Conservation (phyloP, 2,113 vertebrate genomes). For the Phycodurus eques region DNA sequence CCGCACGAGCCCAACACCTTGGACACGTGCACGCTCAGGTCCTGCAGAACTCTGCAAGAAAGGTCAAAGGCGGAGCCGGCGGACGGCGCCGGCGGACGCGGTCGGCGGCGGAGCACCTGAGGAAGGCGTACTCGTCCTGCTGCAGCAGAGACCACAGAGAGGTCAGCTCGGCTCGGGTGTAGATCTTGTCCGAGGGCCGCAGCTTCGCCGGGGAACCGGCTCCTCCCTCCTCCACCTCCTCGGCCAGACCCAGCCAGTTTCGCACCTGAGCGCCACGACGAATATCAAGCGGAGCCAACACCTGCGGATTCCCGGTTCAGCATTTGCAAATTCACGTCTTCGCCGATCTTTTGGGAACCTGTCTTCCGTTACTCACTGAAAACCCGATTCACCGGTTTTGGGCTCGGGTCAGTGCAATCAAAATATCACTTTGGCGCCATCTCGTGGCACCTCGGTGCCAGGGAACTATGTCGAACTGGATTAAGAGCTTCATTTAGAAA, state of each 20-base stretch:
- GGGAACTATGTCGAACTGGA: too few relatives aligned
- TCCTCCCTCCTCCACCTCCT: conserved; percentile 30
- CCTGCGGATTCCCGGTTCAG: too few relatives aligned
- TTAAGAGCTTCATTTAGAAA: too few relatives aligned
- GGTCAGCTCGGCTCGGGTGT: conserved; percentile 80
- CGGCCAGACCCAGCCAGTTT: conserved; percentile 80
- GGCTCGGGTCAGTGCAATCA: too few relatives aligned
- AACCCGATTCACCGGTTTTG: too few relatives aligned
- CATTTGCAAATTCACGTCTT: too few relatives aligned
- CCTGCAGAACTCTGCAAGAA: conserved; percentile 77
- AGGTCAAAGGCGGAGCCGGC: background rate
- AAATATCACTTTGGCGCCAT: too few relatives aligned
- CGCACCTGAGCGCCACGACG: conserved; percentile 56
- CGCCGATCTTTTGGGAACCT: too few relatives aligned
- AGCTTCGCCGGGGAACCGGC: conserved; percentile 70
- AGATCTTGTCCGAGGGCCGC: conserved; percentile 64
- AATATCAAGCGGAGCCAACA: background rate
- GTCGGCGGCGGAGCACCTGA: conserved; percentile 60
- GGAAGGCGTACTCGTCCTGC: conserved; percentile 92
- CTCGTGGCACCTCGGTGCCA: too few relatives aligned
- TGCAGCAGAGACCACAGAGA: conserved; percentile 92
- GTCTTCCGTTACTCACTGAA: too few relatives aligned
- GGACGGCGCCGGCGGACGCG: background rate
- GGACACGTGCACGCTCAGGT: conserved; percentile 84
- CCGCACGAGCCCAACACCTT: conserved; percentile 92